Evolutionary conservation across 2,113 vertebrate species (phyloP).

Genomic region (Bucco capensis): DNA sequence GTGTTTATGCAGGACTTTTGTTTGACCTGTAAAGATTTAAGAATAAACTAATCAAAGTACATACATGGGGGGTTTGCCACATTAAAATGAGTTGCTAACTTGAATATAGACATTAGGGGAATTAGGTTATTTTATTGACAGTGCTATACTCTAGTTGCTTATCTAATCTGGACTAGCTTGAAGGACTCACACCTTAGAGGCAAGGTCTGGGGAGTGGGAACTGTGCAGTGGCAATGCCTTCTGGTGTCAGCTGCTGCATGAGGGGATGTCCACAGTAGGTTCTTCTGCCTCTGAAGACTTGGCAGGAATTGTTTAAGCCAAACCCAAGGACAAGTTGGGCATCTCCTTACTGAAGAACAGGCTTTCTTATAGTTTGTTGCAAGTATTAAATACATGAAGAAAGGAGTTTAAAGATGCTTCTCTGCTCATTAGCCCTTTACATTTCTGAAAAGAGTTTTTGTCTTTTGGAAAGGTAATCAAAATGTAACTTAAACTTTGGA

Average conservation of each 20-base stretch:
- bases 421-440: background rate
- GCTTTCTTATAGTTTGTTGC: background rate
- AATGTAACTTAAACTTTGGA: background rate
- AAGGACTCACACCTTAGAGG: background rate
- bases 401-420: background rate
- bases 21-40: background rate
- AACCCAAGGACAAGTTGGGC: background rate
- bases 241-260: fast-evolving
- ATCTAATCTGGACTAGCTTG: background rate
- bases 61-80: background rate
- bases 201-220: background rate
- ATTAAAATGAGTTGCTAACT: background rate
- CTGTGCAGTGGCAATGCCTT: fast-evolving
- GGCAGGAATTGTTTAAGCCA: background rate
- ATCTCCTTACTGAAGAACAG: background rate
- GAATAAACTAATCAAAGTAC: background rate
- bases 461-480: background rate
- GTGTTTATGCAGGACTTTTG: background rate
- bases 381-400: background rate
- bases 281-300: background rate
- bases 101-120: background rate
- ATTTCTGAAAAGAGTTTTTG: background rate
- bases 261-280: background rate
- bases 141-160: background rate
- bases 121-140: background rate